A percentile compares a stretch with the other conserved stretches of the same genome.
Conservation (phyloP, 2,888 invertebrate species). For the Netelia melanura region DNA sequence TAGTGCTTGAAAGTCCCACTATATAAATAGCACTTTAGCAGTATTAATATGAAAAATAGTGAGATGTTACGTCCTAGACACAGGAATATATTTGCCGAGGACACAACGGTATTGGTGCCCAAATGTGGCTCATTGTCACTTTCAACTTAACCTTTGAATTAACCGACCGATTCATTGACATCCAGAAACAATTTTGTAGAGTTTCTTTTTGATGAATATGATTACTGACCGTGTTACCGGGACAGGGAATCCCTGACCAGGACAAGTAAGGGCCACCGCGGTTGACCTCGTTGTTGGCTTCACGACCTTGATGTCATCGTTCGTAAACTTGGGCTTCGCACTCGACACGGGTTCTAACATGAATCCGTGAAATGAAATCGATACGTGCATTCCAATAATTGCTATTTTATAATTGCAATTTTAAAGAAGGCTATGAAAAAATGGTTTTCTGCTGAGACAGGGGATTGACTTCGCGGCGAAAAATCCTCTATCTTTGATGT, state of each 20-base stretch:
- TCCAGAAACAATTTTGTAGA: background rate
- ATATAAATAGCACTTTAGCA: too few relatives aligned
- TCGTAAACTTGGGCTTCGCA: constrained; percentile 89
- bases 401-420: background rate
- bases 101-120: constrained; percentile 86
- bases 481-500: too few relatives aligned
- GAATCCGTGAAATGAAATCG: constrained; percentile 35
- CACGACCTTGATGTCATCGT: constrained; percentile 85
- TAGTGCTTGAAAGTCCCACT: too few relatives aligned
- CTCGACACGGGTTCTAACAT: constrained; percentile 89
- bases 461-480: background rate
- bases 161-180: constrained; percentile 76
- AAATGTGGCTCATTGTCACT: constrained; percentile 74
- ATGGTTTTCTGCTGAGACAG: constrained; percentile 44
- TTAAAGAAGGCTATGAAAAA: background rate
- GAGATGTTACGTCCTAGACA: too few relatives aligned
- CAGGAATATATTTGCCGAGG: constrained; percentile 87
- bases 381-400: background rate
- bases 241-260: constrained; percentile 87
- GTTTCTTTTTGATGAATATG: constrained; percentile 6
- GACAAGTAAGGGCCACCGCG: constrained; percentile 85
- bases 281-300: constrained; percentile 78
- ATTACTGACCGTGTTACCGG: constrained; percentile 83
- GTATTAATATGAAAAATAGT: too few relatives aligned
- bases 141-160: constrained; percentile 82